Conservation (phyloP, 2,888 invertebrate genomes). For the Taphrorychus bicolor region DNA sequence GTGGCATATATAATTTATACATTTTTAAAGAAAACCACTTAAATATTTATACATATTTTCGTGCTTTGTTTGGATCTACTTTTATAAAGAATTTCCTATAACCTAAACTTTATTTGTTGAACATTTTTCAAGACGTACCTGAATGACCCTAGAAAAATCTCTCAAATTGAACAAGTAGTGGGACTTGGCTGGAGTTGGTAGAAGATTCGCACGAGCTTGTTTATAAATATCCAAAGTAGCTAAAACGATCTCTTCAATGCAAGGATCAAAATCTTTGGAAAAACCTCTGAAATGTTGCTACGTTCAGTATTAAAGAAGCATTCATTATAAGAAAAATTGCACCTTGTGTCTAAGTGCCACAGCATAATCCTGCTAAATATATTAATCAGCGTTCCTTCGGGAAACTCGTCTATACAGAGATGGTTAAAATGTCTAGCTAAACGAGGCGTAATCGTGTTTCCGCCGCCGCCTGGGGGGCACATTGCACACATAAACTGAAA, state of each 20-base stretch:
- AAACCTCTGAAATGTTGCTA: constrained; percentile 77
- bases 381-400: constrained; percentile 80
- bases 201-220: constrained; percentile 77
- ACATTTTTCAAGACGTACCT: constrained; percentile 67
- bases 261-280: constrained; percentile 92
- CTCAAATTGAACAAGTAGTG: constrained; percentile 95
- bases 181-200: constrained; percentile 92
- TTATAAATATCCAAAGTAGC: constrained; percentile 91
- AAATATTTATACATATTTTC: too few species aligned
- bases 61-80: too few species aligned
- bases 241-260: constrained; percentile 84
- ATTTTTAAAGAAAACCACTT: too few species aligned
- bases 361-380: constrained; percentile 91
- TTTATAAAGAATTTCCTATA: too few species aligned
- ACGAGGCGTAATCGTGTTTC: constrained; percentile 82
- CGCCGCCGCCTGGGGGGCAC: constrained; percentile 78
- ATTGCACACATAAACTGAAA: constrained; percentile 85
- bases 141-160: constrained; percentile 92
- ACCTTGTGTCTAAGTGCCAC: constrained; percentile 93
- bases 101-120: too few species aligned
- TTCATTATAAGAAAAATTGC: not conserved
- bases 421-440: constrained; percentile 88
- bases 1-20: too few species aligned
- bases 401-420: constrained; percentile 87
- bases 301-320: not conserved